Percentiles rank a stretch among this genome's conserved stretches.
phyloP scores from a whole-genome alignment of 37 sponge, comb jelly and placozoan genomes.

The Aplysina aerophoba region DNA sequence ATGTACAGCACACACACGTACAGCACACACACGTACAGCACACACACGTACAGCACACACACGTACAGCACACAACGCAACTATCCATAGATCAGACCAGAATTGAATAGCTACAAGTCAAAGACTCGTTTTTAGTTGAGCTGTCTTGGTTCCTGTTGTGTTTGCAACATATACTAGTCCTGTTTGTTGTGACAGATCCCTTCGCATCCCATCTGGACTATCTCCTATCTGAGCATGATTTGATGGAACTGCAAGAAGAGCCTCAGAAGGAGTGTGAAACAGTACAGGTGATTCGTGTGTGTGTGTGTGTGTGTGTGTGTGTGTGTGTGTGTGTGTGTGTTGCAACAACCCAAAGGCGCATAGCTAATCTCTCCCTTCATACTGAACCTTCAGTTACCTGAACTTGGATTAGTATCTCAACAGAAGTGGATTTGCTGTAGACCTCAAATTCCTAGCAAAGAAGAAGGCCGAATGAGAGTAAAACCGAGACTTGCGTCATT shows the following conservation, averaged over 20 bases:
- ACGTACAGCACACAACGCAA: too few species aligned
- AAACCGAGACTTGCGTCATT: slow-evolving; percentile 23
- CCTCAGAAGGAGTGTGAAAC: slow-evolving; percentile 35
- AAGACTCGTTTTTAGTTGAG: too few species aligned
- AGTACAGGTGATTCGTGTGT: neutral
- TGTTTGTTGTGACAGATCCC: slow-evolving; percentile 50
- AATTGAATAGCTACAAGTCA: too few species aligned
- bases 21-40: too few species aligned
- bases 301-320: neutral
- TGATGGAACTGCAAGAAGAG: slow-evolving; percentile 7
- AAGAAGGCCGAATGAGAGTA: neutral
- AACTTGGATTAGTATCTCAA: neutral
- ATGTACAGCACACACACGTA: too few species aligned
- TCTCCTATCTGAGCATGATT: slow-evolving; percentile 46
- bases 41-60: too few species aligned
- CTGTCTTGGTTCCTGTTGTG: too few species aligned
- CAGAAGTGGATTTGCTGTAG: slow-evolving; percentile 1
- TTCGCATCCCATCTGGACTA: slow-evolving; percentile 61
- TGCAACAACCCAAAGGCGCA: neutral
- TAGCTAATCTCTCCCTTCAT: neutral
- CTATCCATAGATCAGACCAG: too few species aligned
- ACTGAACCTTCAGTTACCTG: neutral
- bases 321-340: neutral
- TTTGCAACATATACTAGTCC: neutral
- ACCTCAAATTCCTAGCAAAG: neutral